Percentiles rank a stretch among this genome's conserved stretches.
Conservation (phyloP, 2,797 vertebrate species). For the Sitta carolinensis region DNA sequence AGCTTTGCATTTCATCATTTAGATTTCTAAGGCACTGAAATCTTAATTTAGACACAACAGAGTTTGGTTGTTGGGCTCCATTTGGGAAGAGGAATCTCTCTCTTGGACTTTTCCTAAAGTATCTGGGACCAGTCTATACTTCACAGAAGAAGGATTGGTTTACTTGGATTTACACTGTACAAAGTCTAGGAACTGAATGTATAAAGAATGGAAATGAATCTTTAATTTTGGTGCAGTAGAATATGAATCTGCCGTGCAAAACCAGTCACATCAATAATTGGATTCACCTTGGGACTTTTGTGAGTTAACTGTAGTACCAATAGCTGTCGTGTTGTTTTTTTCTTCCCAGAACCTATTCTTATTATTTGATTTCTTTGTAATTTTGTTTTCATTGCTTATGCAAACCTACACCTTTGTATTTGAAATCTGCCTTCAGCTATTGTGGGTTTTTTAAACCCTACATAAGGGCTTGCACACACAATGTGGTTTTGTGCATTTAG, state of each 20-base stretch:
- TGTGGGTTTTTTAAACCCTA: not conserved
- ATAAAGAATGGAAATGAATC: not conserved
- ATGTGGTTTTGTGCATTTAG: not conserved
- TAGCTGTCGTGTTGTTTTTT: not conserved
- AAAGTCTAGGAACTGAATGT: not conserved
- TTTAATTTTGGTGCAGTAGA: not conserved
- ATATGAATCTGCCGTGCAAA: constrained; percentile 5
- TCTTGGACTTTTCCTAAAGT: not conserved
- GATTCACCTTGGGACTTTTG: constrained; percentile 7
- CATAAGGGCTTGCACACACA: not conserved
- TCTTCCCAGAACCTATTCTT: not conserved
- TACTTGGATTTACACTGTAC: not conserved
- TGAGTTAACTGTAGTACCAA: not conserved
- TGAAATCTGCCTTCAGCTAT: constrained; percentile 30
- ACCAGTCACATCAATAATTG: not conserved
- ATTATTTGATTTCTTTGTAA: not conserved
- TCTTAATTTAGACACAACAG: not conserved
- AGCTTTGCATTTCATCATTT: constrained; percentile 8
- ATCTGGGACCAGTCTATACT: not conserved
- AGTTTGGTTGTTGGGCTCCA: not conserved
- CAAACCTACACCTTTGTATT: not conserved
- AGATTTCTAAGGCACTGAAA: constrained; percentile 10
- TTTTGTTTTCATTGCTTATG: constrained; percentile 16
- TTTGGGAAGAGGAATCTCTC: not conserved
- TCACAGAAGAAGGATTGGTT: not conserved